These are phyloP conservation scores for Operophtera brumata DNA, from an alignment of 2,888 invertebrate species.

Conservation along the genomic window DNA sequence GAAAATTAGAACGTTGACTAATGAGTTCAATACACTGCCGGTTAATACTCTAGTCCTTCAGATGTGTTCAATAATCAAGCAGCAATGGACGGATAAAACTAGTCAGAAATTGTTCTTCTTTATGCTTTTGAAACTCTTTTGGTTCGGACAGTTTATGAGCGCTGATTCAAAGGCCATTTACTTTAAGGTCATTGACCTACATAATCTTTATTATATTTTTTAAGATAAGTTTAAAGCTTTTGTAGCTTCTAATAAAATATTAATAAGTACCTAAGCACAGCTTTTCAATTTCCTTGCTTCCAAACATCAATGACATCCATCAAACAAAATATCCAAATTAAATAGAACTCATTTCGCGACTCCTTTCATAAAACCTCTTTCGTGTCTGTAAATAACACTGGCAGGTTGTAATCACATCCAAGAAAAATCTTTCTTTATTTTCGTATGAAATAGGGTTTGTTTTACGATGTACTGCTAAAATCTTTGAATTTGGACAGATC, in stretches of 20 bases:
- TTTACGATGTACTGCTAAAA: neutral
- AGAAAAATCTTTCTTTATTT: constrained; percentile 29
- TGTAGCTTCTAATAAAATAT: constrained; percentile 15
- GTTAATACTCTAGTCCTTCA: no score
- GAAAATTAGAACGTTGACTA: no score
- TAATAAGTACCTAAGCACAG: constrained; percentile 28
- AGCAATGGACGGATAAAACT: no score
- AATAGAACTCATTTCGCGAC: constrained; percentile 66
- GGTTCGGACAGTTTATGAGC: no score
- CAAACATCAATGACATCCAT: constrained; percentile 42
- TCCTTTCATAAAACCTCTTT: constrained; percentile 62
- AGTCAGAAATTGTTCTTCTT: no score
- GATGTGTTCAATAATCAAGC: no score
- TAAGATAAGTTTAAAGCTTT: neutral
- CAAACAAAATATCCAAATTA: constrained; percentile 53
- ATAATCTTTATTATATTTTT: no score
- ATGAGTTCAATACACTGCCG: no score
- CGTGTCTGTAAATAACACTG: constrained; percentile 61
- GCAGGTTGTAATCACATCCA: constrained; percentile 34
- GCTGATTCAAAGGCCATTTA: no score
- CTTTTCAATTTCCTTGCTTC: constrained; percentile 36
- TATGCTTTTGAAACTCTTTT: no score
- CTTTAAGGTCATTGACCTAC: no score
- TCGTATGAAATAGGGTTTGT: neutral
- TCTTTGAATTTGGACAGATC: neutral